Conservation (phyloP, 92 coral and sea anemone species). For the Paramuricea clavata region DNA sequence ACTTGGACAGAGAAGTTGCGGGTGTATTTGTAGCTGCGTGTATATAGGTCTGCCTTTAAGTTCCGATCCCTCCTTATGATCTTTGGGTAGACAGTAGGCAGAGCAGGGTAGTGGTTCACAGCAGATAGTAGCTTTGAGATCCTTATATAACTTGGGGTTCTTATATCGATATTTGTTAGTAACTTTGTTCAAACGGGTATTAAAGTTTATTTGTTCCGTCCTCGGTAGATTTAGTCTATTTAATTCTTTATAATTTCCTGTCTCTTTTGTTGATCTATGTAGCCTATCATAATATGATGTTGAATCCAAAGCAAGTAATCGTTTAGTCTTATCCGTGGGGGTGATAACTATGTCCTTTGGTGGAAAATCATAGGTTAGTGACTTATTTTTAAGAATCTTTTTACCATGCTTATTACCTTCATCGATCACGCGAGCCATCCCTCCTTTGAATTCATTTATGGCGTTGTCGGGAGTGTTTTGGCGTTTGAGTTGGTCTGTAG, state of each 20-base stretch:
- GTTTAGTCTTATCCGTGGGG: too few species aligned
- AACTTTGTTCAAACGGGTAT: too few species aligned
- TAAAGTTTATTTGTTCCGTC: too few species aligned
- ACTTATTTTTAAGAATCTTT: too few species aligned
- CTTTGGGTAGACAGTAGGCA: slow-evolving; percentile 33
- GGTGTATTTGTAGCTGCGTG: slow-evolving; percentile 70
- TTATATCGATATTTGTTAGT: too few species aligned
- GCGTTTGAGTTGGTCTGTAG: slow-evolving; percentile 26
- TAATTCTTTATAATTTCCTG: slow-evolving; percentile 51
- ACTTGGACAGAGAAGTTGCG: too few species aligned
- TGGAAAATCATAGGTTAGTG: too few species aligned
- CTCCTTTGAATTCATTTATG: slow-evolving; percentile 38
- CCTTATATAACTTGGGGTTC: too few species aligned
- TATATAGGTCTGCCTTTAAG: slow-evolving; percentile 65
- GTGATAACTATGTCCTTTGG: too few species aligned
- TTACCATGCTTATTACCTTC: too few species aligned
- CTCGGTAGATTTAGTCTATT: too few species aligned
- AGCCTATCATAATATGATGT: slow-evolving; percentile 38
- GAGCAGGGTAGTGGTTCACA: slow-evolving; percentile 62
- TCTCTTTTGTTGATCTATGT: slow-evolving; percentile 41
- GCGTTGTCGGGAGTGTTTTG: slow-evolving; percentile 13
- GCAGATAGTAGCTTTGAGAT: slow-evolving; percentile 44
- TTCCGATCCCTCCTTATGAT: slow-evolving; percentile 67
- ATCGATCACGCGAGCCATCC: slow-evolving; percentile 23
- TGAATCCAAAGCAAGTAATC: too few species aligned